Evolutionary conservation across 2,113 vertebrate genomes (phyloP), one percentile per base, ranked within the genome.

Genomic region (Orycteropus afer): DNA sequence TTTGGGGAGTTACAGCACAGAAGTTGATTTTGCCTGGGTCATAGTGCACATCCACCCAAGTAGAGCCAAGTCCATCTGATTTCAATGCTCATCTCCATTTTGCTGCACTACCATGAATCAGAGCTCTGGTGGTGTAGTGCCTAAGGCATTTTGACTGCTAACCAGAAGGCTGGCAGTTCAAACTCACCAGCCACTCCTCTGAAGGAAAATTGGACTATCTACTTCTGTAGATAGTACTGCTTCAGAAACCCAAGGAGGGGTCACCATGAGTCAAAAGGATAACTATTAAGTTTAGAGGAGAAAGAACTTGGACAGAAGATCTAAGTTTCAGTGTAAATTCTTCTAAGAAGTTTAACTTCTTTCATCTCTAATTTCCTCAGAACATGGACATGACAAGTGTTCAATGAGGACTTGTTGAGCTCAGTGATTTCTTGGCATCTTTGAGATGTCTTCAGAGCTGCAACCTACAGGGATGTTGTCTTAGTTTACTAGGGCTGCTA

Each of bases 331-430:
- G 5, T 34, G 45, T 7, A 71, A 25, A 32, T 49, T 78, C 18
- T 42, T 20, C 22, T 53, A 40, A 86, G 29, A 57, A 12, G 78
- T 15, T 83, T 82, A 79, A 84, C 4, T 76, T 67, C 37, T 49
- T 25, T 42, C 34, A 55, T 34, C 25, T 18, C 7, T 10, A 29
- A 1, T 81, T 49, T 81, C 25, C 40, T 78, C 18, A 59, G 10
- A 63, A 12, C 5, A 61, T 2, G 5, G 57, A 61, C 23, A 45
- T 0, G 25, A 49, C 32, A 61, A 20, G 7, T 18, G 0, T 18
- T 88, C 49, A 42, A 0, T 8, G 14, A 25, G 2, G 12, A 57
- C 18, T 34, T 22, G 15, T 11, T 15, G 40, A 90, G 20, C 14
- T 18, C 49, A 57, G 17, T 88, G 32, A 53, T 32, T 88, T 53